Conservation (phyloP, 2,888 invertebrate species). For the Drosophila subquinaria region DNA sequence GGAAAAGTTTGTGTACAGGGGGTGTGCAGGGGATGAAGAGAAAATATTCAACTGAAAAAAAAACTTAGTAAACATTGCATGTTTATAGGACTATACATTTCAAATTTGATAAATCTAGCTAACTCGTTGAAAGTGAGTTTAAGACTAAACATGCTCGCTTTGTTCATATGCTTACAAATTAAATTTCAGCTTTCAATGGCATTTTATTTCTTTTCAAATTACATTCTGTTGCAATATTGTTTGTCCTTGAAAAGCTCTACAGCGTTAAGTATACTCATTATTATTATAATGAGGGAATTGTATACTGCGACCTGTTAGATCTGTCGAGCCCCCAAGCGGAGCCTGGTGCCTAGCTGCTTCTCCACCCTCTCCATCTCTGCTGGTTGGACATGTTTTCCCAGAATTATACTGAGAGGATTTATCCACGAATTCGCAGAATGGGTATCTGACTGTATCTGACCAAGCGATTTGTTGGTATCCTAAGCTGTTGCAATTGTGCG, state of each 20-base stretch:
- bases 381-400: constrained; percentile 1
- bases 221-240: constrained; percentile 24
- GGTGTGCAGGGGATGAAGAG: not conserved
- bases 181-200: constrained; percentile 16
- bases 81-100: not conserved
- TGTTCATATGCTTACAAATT: constrained; percentile 18
- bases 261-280: constrained; percentile 27
- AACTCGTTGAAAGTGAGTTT: not conserved
- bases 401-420: constrained; percentile 3
- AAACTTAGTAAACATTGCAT: not conserved
- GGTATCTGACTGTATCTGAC: not conserved
- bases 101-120: not conserved
- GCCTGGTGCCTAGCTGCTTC: not conserved
- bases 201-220: constrained; percentile 26
- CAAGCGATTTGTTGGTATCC: not conserved
- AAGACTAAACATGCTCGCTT: constrained; percentile 12
- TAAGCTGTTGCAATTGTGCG: not conserved
- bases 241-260: constrained; percentile 21
- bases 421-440: not conserved
- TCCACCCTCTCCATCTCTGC: not conserved
- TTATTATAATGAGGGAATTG: constrained; percentile 26
- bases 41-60: not conserved
- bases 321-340: not conserved
- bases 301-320: constrained; percentile 23
- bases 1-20: too few relatives aligned